Base-by-base conservation (phyloP, 2,797 vertebrate species). In the Parauchenoglanis ngamensis region DNA sequence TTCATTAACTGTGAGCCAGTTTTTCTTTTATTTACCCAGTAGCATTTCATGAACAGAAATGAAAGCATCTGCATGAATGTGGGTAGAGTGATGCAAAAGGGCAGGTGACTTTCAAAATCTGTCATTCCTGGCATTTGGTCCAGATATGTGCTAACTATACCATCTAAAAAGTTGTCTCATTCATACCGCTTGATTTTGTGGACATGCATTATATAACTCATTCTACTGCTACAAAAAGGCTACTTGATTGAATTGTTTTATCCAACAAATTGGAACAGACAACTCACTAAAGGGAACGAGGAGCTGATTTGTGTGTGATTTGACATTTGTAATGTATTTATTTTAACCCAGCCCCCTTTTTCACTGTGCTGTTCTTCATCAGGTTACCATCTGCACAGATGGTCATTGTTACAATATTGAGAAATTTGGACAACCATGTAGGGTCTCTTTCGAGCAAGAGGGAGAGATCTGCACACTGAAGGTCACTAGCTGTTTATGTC, bases 81-180 rank as follows among this genome's bases (percentile, higher is more conserved):
- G 5, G 17, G 44, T 52, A 49, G 0, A 54, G 15, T 0, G n/a
- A 54, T 28, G 75, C 49, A 77, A 10, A 13, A 54, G 6, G 21
- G 49, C 25, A 54, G 75, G 23, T 75, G 44, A 75, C 70, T 75
- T n/a, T 75, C 10, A 75, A 75, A 49, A 75, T 46, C 40, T 68
- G 67, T 13, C 13, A 35, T 25, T 52, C 11, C 15, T 56, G 75
- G 21, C 23, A 77, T 78, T 78, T 78, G 7, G 31, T 56, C 25
- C 17, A 56, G 35, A 77, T 21, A 56, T 11, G 19, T 54, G 49
- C 15, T 54, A 11, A 21, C 12, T 78, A 56, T 57, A 17, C 73
- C n/a, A 76, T 54, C 7, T 76, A 17, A 76, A 57, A 8, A 8
- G 46, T 17, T 76, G 21, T 25, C 23, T 73, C 21, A 73, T 35